Base-by-base conservation (phyloP, 2,888 invertebrate species). In the Monoplex corrugatus region DNA sequence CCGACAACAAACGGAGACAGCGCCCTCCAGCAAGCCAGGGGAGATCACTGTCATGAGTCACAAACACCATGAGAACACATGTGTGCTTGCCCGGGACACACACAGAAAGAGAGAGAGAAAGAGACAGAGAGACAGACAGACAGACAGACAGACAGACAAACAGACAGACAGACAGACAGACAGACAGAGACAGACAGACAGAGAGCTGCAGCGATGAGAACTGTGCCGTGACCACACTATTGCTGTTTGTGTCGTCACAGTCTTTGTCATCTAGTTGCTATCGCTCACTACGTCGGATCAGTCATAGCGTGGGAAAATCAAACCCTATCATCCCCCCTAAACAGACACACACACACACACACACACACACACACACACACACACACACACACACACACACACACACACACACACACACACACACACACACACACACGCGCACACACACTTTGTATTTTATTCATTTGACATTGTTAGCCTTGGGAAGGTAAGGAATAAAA, bases 1-100 rank as follows among this genome's bases (percentile, higher is more conserved):
- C 78, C 78, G 10, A 40, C 23, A 78, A 38, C 78, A 3, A 40
- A 78, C 78, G 78, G 43, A 40, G 43, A 43, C 78, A 78, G 78
- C 78, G 23, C 10, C 38, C 78, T 23, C 78, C 8, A 28, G 28
- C 23, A 19, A 40, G 78, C 43, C 43, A 78, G n/a, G 78, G 23
- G 40, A 40, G 78, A 78, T 78, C 78, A 78, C 75, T 75, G 78
- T 78, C 78, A 78, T 78, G 78, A 78, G 78, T 78, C 78, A 78
- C 78, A 78, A 78, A 78, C 78, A 57, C 40, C 78, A 57, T 40
- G 78, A 43, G 23, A 40, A 43, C 78, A 78, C 78, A n/a, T n/a
- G n/a, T n/a, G n/a, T n/a, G n/a, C n/a, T n/a, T n/a, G n/a, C n/a
- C n/a, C n/a, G n/a, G n/a, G n/a, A n/a, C n/a, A n/a, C n/a, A n/a